Conservation (phyloP, 2,888 invertebrate species). For the Aleiodes testaceus region DNA sequence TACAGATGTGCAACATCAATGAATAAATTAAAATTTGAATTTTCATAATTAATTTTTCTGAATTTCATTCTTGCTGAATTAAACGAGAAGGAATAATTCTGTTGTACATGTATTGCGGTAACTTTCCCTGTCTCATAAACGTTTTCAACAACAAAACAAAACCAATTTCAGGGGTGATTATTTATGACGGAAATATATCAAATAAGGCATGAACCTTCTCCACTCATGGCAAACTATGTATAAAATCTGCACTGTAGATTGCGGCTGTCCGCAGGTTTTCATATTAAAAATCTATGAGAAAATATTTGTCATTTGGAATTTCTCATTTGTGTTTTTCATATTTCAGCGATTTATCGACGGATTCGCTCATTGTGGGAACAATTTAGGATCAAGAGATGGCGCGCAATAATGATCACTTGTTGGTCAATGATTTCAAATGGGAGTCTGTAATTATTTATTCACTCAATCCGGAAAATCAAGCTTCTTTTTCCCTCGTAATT, state of each 20-base stretch:
- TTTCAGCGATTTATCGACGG: too few species aligned
- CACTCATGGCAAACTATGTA: neutral
- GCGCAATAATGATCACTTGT: neutral
- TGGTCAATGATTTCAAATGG: neutral
- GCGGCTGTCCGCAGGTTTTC: neutral
- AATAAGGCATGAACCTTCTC: neutral
- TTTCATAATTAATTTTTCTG: constrained; percentile 3
- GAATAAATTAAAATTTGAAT: constrained; percentile 18
- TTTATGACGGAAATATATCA: constrained; percentile 20
- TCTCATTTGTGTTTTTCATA: too few species aligned
- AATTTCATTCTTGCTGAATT: constrained; percentile 13
- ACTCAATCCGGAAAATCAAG: too few species aligned
- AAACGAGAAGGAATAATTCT: constrained; percentile 3
- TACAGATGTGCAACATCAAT: constrained; percentile 10
- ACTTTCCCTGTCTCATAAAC: constrained; percentile 32
- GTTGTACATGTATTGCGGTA: constrained; percentile 19
- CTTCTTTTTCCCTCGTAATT: too few species aligned
- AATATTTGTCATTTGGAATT: too few species aligned
- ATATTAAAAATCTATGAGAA: neutral
- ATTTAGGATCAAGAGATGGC: neutral
- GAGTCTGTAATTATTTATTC: neutral
- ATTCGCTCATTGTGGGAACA: too few species aligned
- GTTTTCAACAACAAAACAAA: constrained; percentile 10
- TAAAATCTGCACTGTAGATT: too few species aligned
- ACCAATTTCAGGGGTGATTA: constrained; percentile 18